phyloP scores from a whole-genome alignment of 1,140 invertebrate genomes.

The Lepidurus apus region DNA sequence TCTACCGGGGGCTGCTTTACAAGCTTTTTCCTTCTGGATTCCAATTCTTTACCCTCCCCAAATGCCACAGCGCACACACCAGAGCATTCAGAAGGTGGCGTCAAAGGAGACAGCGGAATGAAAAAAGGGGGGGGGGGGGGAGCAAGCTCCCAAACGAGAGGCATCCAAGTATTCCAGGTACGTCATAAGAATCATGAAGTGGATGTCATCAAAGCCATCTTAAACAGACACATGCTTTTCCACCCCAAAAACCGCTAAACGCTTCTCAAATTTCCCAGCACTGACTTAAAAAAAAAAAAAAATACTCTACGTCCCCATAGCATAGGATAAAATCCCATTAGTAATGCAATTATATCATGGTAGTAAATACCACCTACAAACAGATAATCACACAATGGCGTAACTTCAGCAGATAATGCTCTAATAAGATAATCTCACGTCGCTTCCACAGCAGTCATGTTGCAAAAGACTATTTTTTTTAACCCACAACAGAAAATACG shows the following conservation, averaged over 20 bases:
- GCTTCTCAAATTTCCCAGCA: background rate
- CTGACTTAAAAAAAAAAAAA: too few relatives aligned
- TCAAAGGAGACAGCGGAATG: background rate
- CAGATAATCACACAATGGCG: too few relatives aligned
- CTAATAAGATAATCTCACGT: too few relatives aligned
- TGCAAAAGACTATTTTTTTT: too few relatives aligned
- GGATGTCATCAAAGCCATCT: background rate
- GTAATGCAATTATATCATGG: too few relatives aligned
- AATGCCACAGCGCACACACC: background rate
- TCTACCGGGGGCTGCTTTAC: background rate
- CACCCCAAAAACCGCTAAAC: background rate
- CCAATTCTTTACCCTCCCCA: background rate
- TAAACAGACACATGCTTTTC: constrained; percentile 1
- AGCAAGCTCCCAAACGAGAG: background rate
- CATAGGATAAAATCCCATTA: too few relatives aligned
- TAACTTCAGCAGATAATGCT: too few relatives aligned
- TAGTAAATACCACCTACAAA: too few relatives aligned
- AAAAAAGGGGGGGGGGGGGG: background rate
- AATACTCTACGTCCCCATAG: too few relatives aligned
- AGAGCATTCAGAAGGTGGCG: background rate
- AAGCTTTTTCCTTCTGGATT: background rate
- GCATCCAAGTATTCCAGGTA: constrained; percentile 2
- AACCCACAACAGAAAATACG: too few relatives aligned
- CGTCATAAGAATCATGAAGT: constrained; percentile 19
- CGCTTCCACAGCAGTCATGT: too few relatives aligned